A percentile compares a stretch with the other conserved stretches of the same genome.
Evolutionary conservation across 2,888 invertebrate species (phyloP).

Genomic region (Cerastis rubricosa): DNA sequence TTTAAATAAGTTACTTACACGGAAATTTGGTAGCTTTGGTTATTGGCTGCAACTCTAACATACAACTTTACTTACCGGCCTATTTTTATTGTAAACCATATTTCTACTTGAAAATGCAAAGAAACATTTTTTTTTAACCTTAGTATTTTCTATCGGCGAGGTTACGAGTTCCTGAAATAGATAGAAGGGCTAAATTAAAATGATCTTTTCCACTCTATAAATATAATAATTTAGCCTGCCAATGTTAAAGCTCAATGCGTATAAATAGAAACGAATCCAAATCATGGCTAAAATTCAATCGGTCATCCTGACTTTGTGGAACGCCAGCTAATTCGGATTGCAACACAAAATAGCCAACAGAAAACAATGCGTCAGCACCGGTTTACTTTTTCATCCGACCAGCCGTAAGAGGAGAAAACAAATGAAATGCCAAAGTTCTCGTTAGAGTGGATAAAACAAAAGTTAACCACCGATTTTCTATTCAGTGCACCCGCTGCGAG

Average conservation of each 20-base stretch:
- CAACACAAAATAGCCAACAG: slow-evolving; percentile 46
- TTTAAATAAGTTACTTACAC: not conserved
- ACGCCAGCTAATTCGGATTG: slow-evolving; percentile 43
- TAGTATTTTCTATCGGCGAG: not conserved
- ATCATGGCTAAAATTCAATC: not conserved
- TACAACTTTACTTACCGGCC: not conserved
- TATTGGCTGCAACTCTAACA: not conserved
- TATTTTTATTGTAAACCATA: not conserved
- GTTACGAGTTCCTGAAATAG: not conserved
- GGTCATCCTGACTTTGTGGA: slow-evolving; percentile 4
- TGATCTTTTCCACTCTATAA: not conserved
- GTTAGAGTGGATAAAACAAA: slow-evolving; percentile 73
- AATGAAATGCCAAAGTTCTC: slow-evolving; percentile 77
- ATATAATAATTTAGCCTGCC: not conserved
- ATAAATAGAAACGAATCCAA: not conserved
- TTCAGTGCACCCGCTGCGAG: slow-evolving; percentile 78
- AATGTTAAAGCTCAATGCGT: not conserved
- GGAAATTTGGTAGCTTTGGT: not conserved
- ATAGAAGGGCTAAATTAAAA: not conserved
- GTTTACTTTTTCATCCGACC: slow-evolving; percentile 70
- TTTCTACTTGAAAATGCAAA: not conserved
- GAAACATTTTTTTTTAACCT: not conserved
- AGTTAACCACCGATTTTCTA: slow-evolving; percentile 80
- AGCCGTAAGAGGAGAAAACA: slow-evolving; percentile 71
- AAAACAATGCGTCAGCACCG: slow-evolving; percentile 68